Evolutionary conservation across 2,113 vertebrate genomes (phyloP).

Genomic region (Acrocephalus kingi): DNA sequence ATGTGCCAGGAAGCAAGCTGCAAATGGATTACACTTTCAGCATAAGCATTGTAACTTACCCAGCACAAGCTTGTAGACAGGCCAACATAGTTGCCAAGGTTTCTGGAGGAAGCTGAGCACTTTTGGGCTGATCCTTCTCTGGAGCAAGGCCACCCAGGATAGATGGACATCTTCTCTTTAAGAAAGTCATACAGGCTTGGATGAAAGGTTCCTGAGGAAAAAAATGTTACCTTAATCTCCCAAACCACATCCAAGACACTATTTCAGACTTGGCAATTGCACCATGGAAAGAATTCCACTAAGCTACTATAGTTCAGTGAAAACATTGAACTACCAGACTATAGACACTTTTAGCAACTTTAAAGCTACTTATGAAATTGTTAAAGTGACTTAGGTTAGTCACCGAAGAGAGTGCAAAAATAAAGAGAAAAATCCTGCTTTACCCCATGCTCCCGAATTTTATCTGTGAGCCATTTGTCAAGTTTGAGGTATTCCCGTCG

Average conservation of each 20-base stretch:
- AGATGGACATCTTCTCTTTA: slow-evolving; percentile 97
- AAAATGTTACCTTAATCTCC: not conserved
- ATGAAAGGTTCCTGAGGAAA: slow-evolving; percentile 92
- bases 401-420: slow-evolving; percentile 40
- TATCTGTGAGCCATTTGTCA: slow-evolving; percentile 99
- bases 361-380: not conserved
- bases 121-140: slow-evolving; percentile 99
- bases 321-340: not conserved
- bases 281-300: not conserved
- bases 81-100: slow-evolving; percentile 96
- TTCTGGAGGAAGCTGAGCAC: slow-evolving; percentile 96
- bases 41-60: slow-evolving; percentile 72
- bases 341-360: slow-evolving; percentile 6
- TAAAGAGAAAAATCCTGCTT: slow-evolving; percentile 67
- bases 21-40: not conserved
- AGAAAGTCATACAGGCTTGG: slow-evolving; percentile 97
- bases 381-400: slow-evolving; percentile 12
- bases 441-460: slow-evolving; percentile 99
- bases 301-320: slow-evolving; percentile 25
- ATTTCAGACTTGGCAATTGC: slow-evolving; percentile 47
- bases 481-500: slow-evolving; percentile 99
- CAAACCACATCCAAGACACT: not conserved
- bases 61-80: slow-evolving; percentile 96
- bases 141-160: slow-evolving; percentile 96
- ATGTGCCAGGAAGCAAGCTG: not conserved